Conservation (phyloP, 1,140 invertebrate genomes). For the Procambarus virginalis region DNA sequence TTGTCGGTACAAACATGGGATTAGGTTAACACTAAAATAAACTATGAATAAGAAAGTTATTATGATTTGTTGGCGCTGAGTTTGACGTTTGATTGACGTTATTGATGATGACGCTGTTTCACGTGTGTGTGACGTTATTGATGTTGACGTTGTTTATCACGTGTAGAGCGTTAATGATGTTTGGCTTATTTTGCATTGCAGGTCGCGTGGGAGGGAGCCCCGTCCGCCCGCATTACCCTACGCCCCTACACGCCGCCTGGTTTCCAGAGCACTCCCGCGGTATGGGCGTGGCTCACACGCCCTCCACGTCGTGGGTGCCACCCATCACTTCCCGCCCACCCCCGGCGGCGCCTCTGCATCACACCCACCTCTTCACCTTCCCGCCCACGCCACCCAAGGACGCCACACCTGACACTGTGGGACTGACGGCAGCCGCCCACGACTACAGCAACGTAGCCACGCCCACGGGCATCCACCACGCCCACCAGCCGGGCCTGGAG, state of each 20-base stretch:
- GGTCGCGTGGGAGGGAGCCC: constrained; percentile 55
- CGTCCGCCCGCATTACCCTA: constrained; percentile 64
- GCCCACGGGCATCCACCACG: constrained; percentile 19
- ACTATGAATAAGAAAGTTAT: too few species aligned
- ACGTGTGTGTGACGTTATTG: too few species aligned
- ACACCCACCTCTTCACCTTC: constrained; percentile 86
- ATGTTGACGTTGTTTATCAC: too few species aligned
- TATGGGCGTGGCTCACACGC: constrained; percentile 51
- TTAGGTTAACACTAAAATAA: too few species aligned
- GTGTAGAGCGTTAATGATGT: too few species aligned
- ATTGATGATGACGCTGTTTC: too few species aligned
- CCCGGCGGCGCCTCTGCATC: constrained; percentile 74
- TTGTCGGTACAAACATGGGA: too few species aligned
- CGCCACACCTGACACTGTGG: constrained; percentile 89
- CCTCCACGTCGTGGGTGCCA: constrained; percentile 71
- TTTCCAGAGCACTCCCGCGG: constrained; percentile 48
- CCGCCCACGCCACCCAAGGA: constrained; percentile 95
- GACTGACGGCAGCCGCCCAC: constrained; percentile 74
- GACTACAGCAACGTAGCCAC: constrained; percentile 70
- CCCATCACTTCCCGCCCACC: constrained; percentile 74
- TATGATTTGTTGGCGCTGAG: too few species aligned
- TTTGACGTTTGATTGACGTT: too few species aligned
- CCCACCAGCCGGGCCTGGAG: constrained; percentile 59
- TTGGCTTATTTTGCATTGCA: constrained; percentile 15
- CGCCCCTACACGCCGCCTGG: constrained; percentile 65